A percentile compares a stretch with the other conserved stretches of the same genome.
These are phyloP conservation scores for Leuciscus idus DNA, from an alignment of 2,113 vertebrate species.

Conservation along the genomic window DNA sequence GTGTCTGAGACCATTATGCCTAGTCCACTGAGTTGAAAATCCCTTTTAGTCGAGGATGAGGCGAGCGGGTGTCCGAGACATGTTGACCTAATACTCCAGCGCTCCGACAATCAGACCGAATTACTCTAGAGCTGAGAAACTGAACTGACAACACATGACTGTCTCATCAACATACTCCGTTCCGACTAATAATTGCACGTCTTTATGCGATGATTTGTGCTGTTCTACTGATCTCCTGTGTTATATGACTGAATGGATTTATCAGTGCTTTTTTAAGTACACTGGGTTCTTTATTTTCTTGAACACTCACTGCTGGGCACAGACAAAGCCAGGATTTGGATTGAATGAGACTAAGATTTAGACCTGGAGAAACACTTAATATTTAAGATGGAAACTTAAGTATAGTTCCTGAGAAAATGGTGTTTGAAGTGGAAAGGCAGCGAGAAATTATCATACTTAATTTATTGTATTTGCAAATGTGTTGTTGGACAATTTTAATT, in stretches of 20 bases:
- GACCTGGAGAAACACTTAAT: not conserved
- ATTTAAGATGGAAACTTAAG: not conserved
- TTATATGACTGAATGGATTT: not conserved
- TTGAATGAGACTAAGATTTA: not conserved
- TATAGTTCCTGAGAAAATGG: not conserved
- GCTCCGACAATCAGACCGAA: constrained; percentile 43
- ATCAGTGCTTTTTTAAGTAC: not conserved
- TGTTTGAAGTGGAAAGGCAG: not conserved
- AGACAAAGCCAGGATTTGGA: constrained; percentile 2
- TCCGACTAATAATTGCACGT: not conserved
- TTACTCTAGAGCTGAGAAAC: constrained; percentile 16
- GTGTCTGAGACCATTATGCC: not conserved
- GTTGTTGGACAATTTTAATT: not conserved
- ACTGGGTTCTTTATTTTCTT: not conserved
- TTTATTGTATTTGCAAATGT: not conserved
- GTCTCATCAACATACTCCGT: not conserved
- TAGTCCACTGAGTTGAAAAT: not conserved
- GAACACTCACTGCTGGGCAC: not conserved
- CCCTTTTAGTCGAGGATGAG: constrained; percentile 3
- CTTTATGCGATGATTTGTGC: constrained; percentile 23
- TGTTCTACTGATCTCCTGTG: constrained; percentile 11
- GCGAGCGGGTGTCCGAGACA: not conserved
- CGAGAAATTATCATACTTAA: not conserved
- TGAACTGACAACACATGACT: constrained; percentile 16
- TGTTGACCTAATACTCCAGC: not conserved